phyloP scores from a whole-genome alignment of 2,113 vertebrate genomes.

The Noturus placidus region DNA sequence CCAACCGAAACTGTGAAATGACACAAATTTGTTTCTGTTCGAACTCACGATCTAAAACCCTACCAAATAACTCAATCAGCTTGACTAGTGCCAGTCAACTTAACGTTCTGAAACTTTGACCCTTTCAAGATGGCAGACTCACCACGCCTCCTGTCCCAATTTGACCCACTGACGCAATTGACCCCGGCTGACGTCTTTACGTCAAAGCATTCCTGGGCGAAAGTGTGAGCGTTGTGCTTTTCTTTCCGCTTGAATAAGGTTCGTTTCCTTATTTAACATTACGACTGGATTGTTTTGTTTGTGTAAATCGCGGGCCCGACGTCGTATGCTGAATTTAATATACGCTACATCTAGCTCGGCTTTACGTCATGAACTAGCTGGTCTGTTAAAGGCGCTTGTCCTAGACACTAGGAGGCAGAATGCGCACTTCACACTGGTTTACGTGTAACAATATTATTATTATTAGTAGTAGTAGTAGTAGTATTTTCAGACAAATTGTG shows the following conservation, averaged over 20 bases:
- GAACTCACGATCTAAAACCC: not conserved
- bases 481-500: not conserved
- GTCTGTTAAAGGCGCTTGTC: not conserved
- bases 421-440: not conserved
- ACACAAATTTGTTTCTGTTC: not conserved
- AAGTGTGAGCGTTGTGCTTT: not conserved
- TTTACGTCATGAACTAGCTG: not conserved
- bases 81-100: not conserved
- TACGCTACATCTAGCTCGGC: not conserved
- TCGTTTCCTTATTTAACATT: not conserved
- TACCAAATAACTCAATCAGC: not conserved
- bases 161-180: conserved; percentile 4
- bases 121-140: conserved; percentile 5
- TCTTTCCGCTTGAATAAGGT: not conserved
- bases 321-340: not conserved
- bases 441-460: not conserved
- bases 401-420: not conserved
- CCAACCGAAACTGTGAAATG: not conserved
- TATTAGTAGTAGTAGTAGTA: not conserved
- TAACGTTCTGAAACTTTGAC: not conserved
- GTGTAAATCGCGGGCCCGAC: not conserved
- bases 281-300: not conserved
- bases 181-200: not conserved
- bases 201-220: not conserved
- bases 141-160: not conserved